Evolutionary conservation across 2,888 invertebrate genomes (phyloP), one percentile per base, ranked within the genome.

Genomic region (Tetragonisca angustula): DNA sequence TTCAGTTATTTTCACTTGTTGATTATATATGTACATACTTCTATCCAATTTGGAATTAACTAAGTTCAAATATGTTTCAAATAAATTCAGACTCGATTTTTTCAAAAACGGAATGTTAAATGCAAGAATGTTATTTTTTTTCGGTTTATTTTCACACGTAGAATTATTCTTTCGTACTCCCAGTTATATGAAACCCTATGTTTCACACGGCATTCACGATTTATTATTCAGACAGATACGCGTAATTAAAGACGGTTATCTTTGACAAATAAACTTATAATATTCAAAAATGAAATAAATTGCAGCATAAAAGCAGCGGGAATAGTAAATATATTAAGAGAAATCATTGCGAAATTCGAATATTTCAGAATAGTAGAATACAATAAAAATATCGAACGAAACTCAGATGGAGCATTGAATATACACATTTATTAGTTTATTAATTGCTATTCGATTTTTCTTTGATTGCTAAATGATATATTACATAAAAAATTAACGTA

Each of bases 211-310:
- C 61, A 19, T 4, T 21, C 0, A 11, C 43, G 9, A 62, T 11
- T 27, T 49, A 27, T 50, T 50, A 17, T 15, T 27, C 49, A 32
- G 21, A 4, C 19, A 27, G 71, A 24, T 59, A 70, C 54, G 36
- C 11, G 32, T 70, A 36, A 70, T 70, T 54, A 56, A 56, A 36
- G 70, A 36, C 21, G 21, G 21, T 19, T 71, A 72, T 50, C 61
- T 62, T 21, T n/a, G 0, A 49, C 17, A 24, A 72, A 62, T 62
- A 61, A 72, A 72, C 62, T 72, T 62, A 62, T 62, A 61, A 4
- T 32, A n/a, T 62, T 62, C 21, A 32, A 27, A 21, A 61, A 24
- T 9, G 15, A 61, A 72, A 50, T 71, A 21, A 71, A 71, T 71
- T 71, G 24, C 24, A 43, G 19, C 43, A 21, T n/a, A 36, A 56